Evolutionary conservation across 2,888 invertebrate species (phyloP).

Genomic region (Catocala fraxini): DNA sequence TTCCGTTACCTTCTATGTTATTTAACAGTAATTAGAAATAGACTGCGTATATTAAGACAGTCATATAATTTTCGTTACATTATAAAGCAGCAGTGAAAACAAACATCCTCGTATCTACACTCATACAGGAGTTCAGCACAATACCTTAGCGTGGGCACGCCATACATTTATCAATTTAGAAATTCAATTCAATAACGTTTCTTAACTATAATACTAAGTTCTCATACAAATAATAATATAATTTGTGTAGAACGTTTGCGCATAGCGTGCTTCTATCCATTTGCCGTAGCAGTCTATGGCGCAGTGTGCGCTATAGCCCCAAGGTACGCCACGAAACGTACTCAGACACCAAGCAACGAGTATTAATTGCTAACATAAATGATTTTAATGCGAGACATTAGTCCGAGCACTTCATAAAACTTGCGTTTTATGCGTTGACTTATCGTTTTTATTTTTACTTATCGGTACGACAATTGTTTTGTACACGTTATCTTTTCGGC

Average conservation of each 20-base stretch:
- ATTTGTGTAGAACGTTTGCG: conserved; percentile 45
- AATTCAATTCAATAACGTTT: conserved; percentile 9
- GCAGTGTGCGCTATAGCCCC: conserved; percentile 60
- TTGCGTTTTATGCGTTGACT: conserved; percentile 33
- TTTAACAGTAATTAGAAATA: too few species aligned
- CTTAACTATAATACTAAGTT: conserved; percentile 35
- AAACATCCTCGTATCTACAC: too few species aligned
- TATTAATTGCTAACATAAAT: conserved; percentile 79
- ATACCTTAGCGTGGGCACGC: too few species aligned
- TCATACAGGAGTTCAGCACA: too few species aligned
- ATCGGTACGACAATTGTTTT: conserved; percentile 8
- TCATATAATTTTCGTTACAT: too few species aligned
- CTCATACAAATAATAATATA: conserved; percentile 60
- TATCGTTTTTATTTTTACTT: conserved; percentile 21
- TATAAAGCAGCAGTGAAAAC: too few species aligned
- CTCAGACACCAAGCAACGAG: conserved; percentile 62
- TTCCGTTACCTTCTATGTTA: too few species aligned
- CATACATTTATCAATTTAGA: too few species aligned
- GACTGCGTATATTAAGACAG: too few species aligned
- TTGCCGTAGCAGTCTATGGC: conserved; percentile 56
- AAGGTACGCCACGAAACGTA: conserved; percentile 47
- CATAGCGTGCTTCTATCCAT: conserved; percentile 73
- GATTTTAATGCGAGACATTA: conserved; percentile 74
- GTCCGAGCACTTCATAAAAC: conserved; percentile 52
- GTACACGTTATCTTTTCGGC: conserved; percentile 3